Evolutionary conservation across 2,797 vertebrate genomes (phyloP), one percentile per base, ranked within the genome.

Genomic region (Heteromormyrus szaboi): DNA sequence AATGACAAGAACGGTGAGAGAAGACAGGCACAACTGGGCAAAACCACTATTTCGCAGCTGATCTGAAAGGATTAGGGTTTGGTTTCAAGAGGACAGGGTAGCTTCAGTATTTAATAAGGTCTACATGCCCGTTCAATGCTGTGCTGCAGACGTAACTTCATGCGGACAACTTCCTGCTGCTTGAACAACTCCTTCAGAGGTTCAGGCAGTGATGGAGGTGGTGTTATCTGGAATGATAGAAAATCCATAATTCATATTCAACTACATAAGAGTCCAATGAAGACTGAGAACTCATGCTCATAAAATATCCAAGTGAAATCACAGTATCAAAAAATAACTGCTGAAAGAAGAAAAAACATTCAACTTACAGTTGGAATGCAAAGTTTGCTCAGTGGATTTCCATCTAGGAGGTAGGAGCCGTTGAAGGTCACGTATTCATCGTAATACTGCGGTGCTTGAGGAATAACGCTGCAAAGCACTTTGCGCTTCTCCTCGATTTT

Each of bases 401-500:
- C 98, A 88, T 99, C 98, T 90, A 99, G 93, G 87, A 99, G 96
- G 93, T 99, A 99, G 5, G 99, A 99, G 88, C 99, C 98, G 54
- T 99, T 99, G 94, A 99, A 99, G 22, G 98, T 99, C 91, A 99
- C 98, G 9, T 99, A 99, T 88, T 99, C 99, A 65, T 99, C 98
- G 0, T 99, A 99, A 96, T 98, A 99, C 92, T 99, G 99, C n/a
- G 99, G 98, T 0, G 99, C 98, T 92, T 99, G 99, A 48, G 99
- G 99, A 86, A 96, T 98, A 90, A 99, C 98, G 51, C 97, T 99
- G 94, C 97, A 99, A 87, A 99, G 90, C 91, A 99, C 96, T 93
- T 99, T 99, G 92, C 98, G 97, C 91, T 98, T 99, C 95, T 99
- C 99, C 93, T 99, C 99, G 72, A 99, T 99, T 94, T 99, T 99